Percentiles rank a stretch among this genome's conserved stretches.
These are phyloP conservation scores for Parazoanthus atlanticus DNA, from an alignment of 92 coral and sea anemone species.

Conservation along the genomic window DNA sequence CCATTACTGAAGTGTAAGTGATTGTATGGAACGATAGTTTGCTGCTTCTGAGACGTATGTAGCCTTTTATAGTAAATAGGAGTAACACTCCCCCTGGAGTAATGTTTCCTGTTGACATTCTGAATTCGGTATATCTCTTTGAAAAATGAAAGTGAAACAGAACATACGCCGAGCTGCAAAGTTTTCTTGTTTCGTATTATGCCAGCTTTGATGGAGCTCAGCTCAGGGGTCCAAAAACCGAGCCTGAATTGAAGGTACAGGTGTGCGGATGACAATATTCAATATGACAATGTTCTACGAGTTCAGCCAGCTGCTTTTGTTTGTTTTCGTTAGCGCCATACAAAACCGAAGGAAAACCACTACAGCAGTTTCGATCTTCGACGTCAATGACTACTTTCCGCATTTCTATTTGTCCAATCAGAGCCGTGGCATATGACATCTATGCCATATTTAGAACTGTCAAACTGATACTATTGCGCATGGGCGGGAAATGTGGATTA, in stretches of 20 bases:
- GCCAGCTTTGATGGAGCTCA: background rate
- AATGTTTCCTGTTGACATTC: background rate
- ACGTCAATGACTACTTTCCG: background rate
- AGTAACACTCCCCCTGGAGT: background rate
- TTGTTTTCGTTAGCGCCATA: background rate
- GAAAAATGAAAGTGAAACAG: no score
- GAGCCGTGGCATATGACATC: background rate
- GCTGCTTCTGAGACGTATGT: background rate
- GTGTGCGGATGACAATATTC: no score
- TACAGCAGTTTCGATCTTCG: background rate
- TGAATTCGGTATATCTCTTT: no score
- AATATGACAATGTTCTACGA: no score
- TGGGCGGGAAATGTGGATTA: background rate
- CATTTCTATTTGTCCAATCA: background rate
- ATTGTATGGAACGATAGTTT: background rate
- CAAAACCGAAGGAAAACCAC: background rate
- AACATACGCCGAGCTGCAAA: no score
- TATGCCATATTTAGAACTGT: slow-evolving; percentile 5
- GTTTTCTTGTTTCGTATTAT: no score
- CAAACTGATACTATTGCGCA: background rate
- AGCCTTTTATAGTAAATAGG: no score
- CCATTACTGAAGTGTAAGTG: background rate
- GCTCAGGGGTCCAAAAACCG: background rate
- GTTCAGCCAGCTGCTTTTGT: background rate
- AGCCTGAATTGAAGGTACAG: background rate